A percentile compares a stretch with the other conserved stretches of the same genome.
Conservation (phyloP, 2,797 vertebrate genomes). For the Phalanger gymnotis region DNA sequence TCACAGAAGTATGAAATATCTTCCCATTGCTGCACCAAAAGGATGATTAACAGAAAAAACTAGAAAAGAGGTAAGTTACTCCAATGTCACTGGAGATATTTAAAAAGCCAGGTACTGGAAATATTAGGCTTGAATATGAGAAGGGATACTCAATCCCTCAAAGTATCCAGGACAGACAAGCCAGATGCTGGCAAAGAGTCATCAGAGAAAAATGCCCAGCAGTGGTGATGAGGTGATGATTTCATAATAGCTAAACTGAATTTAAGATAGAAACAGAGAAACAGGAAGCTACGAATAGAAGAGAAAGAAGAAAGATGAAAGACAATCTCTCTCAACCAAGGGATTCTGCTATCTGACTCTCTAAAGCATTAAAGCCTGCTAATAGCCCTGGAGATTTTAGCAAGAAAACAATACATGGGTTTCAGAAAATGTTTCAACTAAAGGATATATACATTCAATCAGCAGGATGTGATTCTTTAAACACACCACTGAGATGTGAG, state of each 20-base stretch:
- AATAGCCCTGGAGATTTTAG: neutral
- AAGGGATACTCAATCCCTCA: neutral
- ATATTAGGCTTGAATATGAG: neutral
- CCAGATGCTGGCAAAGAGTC: neutral
- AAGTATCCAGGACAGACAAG: neutral
- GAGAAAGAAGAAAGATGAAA: neutral
- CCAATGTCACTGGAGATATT: neutral
- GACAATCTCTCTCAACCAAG: neutral
- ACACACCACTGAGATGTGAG: neutral
- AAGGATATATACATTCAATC: neutral
- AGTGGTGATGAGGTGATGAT: neutral
- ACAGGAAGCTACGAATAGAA: neutral
- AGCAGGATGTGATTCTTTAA: neutral
- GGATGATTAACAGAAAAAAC: neutral
- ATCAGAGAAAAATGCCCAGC: neutral
- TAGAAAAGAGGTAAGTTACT: neutral
- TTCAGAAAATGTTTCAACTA: neutral
- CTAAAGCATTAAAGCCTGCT: neutral
- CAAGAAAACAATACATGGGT: neutral
- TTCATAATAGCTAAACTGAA: neutral
- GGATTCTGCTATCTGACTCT: neutral
- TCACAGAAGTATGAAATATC: neutral
- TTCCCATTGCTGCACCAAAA: neutral
- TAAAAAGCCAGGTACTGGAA: neutral
- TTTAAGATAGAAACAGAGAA: neutral